Conservation (phyloP, 2,113 vertebrate genomes). For the Megaceryle maxima region DNA sequence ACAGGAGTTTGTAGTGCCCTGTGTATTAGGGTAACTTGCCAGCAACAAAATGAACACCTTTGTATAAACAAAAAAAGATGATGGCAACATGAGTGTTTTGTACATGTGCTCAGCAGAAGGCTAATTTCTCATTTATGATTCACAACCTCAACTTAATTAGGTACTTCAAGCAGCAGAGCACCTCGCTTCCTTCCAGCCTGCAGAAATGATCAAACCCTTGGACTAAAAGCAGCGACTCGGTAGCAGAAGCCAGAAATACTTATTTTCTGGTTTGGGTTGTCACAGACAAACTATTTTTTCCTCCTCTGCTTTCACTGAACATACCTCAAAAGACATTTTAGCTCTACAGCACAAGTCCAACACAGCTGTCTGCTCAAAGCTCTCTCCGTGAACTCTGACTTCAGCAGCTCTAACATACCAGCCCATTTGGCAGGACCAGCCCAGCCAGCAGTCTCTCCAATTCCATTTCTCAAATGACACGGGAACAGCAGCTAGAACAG, state of each 20-base stretch:
- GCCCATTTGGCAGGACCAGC: neutral
- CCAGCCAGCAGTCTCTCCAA: neutral
- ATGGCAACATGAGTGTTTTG: neutral
- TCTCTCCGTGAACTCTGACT: neutral
- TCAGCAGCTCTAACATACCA: neutral
- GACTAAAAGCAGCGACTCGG: neutral
- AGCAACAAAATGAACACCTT: constrained; percentile 8
- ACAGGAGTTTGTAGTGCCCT: neutral
- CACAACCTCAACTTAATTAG: constrained; percentile 11
- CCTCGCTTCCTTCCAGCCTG: neutral
- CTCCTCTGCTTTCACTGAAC: neutral
- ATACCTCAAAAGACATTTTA: neutral
- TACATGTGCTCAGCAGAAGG: constrained; percentile 16
- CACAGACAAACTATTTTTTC: neutral
- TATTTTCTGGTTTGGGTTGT: neutral
- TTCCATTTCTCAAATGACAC: constrained; percentile 28
- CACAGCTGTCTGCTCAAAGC: neutral
- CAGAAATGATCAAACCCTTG: neutral
- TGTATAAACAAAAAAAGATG: neutral
- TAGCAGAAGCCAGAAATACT: neutral
- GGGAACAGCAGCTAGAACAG: neutral
- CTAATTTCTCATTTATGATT: constrained; percentile 44
- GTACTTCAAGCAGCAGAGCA: constrained; percentile 6
- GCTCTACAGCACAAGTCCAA: neutral
- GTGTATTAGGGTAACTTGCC: neutral